phyloP scores from a whole-genome alignment of 2,888 invertebrate species.

The Alloscopus bannaensis region DNA sequence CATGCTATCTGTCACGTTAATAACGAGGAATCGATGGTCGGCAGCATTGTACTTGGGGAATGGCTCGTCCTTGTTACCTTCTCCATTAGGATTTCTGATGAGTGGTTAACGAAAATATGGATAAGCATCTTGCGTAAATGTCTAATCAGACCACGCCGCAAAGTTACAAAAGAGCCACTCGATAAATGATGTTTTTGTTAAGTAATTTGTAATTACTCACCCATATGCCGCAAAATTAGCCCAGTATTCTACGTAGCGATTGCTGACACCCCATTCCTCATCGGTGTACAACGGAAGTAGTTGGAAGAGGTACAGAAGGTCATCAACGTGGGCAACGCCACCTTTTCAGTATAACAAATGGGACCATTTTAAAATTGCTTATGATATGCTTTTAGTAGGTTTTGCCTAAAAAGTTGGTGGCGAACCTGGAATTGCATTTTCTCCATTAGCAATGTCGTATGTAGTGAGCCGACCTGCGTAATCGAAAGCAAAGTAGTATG shows the following conservation, averaged over 20 bases:
- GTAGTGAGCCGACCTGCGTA: constrained; percentile 63
- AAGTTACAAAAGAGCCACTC: constrained; percentile 7
- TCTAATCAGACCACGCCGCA: too few species aligned
- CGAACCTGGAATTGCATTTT: constrained; percentile 28
- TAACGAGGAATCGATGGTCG: constrained; percentile 59
- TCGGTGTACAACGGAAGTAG: constrained; percentile 35
- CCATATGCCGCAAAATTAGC: constrained; percentile 59
- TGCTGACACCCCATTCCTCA: constrained; percentile 40
- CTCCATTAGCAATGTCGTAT: constrained; percentile 42
- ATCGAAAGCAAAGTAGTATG: constrained; percentile 67
- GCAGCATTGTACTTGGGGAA: constrained; percentile 40
- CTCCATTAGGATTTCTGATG: constrained; percentile 59
- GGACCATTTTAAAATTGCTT: too few species aligned
- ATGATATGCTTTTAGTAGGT: too few species aligned
- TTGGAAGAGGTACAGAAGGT: constrained; percentile 51
- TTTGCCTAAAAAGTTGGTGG: too few species aligned
- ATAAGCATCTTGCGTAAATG: too few species aligned
- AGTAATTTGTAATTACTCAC: constrained; percentile 35
- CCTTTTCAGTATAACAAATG: too few species aligned
- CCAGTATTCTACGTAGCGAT: constrained; percentile 53
- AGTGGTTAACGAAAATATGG: neutral
- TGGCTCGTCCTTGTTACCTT: constrained; percentile 47
- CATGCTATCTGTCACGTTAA: constrained; percentile 48
- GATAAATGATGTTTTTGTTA: neutral
- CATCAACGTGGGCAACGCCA: constrained; percentile 45